Conservation (phyloP, 2,888 invertebrate species). For the Hermodice carunculata region DNA sequence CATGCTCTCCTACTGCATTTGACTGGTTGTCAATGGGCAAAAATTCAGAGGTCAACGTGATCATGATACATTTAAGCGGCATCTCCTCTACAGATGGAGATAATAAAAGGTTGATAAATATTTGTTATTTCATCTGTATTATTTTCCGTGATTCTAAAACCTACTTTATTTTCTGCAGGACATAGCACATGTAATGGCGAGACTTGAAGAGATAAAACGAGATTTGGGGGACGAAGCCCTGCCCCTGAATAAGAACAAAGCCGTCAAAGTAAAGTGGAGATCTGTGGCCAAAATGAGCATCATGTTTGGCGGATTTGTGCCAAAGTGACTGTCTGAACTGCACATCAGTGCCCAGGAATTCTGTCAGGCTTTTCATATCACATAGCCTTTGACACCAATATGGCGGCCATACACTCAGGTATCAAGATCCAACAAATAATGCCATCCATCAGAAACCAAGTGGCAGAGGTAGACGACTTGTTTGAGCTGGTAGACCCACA, state of each 20-base stretch:
- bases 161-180: slow-evolving; percentile 43
- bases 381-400: slow-evolving; percentile 46
- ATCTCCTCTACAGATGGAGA: no score
- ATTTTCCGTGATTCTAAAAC: no score
- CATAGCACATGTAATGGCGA: slow-evolving; percentile 48
- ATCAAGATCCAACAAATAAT: slow-evolving; percentile 47
- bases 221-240: slow-evolving; percentile 52
- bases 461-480: slow-evolving; percentile 31
- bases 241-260: slow-evolving; percentile 47
- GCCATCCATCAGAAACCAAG: slow-evolving; percentile 45
- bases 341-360: slow-evolving; percentile 42
- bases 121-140: no score
- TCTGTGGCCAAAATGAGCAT: slow-evolving; percentile 50
- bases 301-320: slow-evolving; percentile 49
- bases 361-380: slow-evolving; percentile 57
- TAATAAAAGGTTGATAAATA: no score
- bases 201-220: slow-evolving; percentile 48
- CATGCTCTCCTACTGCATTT: no score
- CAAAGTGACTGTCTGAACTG: slow-evolving; percentile 47
- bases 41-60: no score
- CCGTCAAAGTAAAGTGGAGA: slow-evolving; percentile 51
- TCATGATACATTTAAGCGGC: no score
- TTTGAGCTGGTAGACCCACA: slow-evolving; percentile 52
- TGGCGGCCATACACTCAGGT: slow-evolving; percentile 53
- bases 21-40: no score